Evolutionary conservation across 2,113 vertebrate genomes (phyloP).

Genomic region (Mustela nigripes): DNA sequence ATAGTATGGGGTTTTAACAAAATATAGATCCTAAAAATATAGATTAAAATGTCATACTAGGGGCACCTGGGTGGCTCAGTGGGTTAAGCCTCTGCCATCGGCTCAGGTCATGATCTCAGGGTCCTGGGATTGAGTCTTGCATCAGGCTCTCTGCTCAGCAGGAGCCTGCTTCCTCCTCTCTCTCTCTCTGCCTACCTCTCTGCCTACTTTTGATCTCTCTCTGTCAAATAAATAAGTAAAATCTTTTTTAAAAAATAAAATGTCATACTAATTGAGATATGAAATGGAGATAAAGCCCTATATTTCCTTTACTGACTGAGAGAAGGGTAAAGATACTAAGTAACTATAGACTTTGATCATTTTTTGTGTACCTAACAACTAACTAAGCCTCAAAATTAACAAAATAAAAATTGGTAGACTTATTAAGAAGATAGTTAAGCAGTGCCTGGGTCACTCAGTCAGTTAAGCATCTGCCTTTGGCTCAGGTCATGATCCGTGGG

Average conservation of each 20-base stretch:
- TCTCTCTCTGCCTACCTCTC: too few species aligned
- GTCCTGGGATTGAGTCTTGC: too few species aligned
- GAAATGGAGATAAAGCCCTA: background rate
- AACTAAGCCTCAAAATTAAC: background rate
- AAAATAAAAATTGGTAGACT: background rate
- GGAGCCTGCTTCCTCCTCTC: too few species aligned
- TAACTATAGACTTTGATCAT: background rate
- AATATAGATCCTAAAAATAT: background rate
- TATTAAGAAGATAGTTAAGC: background rate
- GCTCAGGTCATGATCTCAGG: too few species aligned
- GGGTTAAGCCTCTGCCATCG: too few species aligned
- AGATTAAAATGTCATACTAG: background rate
- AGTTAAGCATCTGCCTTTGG: too few species aligned
- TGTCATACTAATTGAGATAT: background rate
- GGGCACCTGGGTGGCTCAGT: too few species aligned
- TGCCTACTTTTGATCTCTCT: too few species aligned
- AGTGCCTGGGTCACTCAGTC: too few species aligned
- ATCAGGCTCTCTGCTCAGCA: too few species aligned
- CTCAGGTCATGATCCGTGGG: too few species aligned
- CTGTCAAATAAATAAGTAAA: too few species aligned
- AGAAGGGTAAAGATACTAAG: background rate
- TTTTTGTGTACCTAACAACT: background rate
- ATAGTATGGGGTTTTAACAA: background rate
- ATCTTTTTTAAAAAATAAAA: background rate
- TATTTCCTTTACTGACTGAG: background rate